Conservation (phyloP, 2,113 vertebrate genomes). For the Saccopteryx leptura region DNA sequence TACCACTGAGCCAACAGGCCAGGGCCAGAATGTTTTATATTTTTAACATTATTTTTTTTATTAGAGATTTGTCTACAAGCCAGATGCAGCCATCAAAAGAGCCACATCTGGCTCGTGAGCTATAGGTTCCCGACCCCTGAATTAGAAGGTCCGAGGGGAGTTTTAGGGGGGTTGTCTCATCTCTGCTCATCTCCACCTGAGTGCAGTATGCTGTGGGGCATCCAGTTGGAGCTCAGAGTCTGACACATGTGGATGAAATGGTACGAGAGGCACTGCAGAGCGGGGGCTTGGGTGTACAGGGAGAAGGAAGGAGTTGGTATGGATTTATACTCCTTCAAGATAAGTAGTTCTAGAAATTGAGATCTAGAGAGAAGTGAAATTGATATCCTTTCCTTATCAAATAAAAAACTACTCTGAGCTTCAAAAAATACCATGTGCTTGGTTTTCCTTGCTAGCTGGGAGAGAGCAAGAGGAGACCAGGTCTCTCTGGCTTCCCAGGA, state of each 20-base stretch:
- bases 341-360: constrained; percentile 25
- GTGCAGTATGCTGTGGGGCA: background rate
- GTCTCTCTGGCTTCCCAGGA: background rate
- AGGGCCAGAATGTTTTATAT: too few relatives aligned
- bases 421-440: constrained; percentile 12
- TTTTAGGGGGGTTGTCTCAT: background rate
- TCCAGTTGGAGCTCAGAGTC: background rate
- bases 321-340: background rate
- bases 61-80: too few relatives aligned
- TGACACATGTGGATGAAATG: background rate
- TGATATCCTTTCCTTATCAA: background rate
- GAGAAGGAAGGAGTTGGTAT: background rate
- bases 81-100: too few relatives aligned
- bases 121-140: background rate
- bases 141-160: background rate
- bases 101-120: too few relatives aligned
- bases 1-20: too few relatives aligned
- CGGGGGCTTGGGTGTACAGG: background rate
- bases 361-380: background rate
- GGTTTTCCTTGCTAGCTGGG: background rate
- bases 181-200: background rate
- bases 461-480: background rate
- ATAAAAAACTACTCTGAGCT: background rate
- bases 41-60: too few relatives aligned
- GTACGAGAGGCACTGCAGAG: background rate